phyloP scores from a whole-genome alignment of 2,888 invertebrate genomes.

The Chrysopilus asiliformis region DNA sequence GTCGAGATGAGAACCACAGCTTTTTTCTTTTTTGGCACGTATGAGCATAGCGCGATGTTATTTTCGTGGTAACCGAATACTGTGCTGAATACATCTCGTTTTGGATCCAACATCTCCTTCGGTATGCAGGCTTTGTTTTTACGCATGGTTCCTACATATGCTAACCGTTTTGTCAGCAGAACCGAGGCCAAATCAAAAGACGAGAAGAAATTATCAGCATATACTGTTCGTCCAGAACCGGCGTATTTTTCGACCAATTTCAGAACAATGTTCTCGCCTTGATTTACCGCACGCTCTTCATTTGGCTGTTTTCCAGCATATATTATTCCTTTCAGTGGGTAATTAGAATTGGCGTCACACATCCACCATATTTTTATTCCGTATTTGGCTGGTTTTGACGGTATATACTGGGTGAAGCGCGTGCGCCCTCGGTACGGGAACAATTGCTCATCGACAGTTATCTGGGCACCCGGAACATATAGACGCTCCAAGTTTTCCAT shows the following conservation, averaged over 20 bases:
- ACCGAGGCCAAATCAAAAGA: no score
- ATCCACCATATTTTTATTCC: conserved; percentile 20
- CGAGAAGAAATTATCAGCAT: conserved; percentile 7
- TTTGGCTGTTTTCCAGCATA: conserved; percentile 17
- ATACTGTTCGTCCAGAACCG: conserved; percentile 3
- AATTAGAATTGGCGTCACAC: conserved; percentile 17
- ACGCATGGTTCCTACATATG: no score
- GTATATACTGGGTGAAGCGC: conserved; percentile 19
- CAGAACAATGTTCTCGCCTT: neutral
- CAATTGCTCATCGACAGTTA: conserved; percentile 18
- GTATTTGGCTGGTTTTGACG: conserved; percentile 15
- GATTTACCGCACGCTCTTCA: neutral
- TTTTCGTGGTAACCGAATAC: no score
- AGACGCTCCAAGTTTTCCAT: neutral
- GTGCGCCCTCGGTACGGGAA: conserved; percentile 17
- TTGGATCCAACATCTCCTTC: no score
- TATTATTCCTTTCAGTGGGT: conserved; percentile 16
- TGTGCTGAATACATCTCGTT: no score
- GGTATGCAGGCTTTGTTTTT: no score
- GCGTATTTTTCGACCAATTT: conserved; percentile 1
- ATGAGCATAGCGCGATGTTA: no score
- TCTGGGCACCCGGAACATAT: conserved; percentile 15
- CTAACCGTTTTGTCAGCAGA: no score
- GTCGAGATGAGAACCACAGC: no score
- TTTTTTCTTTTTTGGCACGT: no score